A percentile compares a stretch with the other conserved stretches of the same genome.
Evolutionary conservation across 1,140 invertebrate species (phyloP).

Genomic region (Probaryconus sp.): DNA sequence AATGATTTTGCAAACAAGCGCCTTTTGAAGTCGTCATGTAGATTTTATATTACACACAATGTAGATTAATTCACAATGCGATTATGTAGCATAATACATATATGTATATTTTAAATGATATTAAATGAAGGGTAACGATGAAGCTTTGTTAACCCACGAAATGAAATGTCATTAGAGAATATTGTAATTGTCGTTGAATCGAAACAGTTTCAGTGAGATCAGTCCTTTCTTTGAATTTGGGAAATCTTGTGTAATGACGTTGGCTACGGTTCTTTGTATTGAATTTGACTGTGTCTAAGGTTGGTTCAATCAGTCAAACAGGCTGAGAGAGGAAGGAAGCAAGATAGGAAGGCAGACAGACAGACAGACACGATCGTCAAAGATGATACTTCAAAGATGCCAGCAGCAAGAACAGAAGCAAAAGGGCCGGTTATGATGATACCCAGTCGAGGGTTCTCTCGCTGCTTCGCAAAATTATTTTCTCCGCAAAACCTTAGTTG

Average conservation of each 20-base stretch:
- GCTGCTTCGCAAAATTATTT: constrained; percentile 47
- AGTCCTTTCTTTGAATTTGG: constrained; percentile 66
- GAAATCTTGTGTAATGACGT: constrained; percentile 54
- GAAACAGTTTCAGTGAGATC: constrained; percentile 26
- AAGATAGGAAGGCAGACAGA: constrained; percentile 32
- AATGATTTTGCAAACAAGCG: too few relatives aligned
- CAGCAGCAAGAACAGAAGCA: constrained; percentile 55
- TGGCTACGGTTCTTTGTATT: constrained; percentile 66
- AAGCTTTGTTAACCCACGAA: constrained; percentile 26
- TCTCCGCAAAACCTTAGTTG: constrained; percentile 44
- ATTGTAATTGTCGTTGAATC: constrained; percentile 50
- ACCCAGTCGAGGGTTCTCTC: too few relatives aligned
- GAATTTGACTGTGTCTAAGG: constrained; percentile 63
- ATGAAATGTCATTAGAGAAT: constrained; percentile 27
- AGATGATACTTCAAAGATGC: constrained; percentile 67
- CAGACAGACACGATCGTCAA: constrained; percentile 63
- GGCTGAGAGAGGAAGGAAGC: constrained; percentile 51
- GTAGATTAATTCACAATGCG: too few relatives aligned
- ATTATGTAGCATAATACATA: too few relatives aligned
- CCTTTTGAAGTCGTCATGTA: too few relatives aligned
- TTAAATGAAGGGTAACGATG: too few relatives aligned
- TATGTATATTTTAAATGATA: too few relatives aligned
- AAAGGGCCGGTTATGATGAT: constrained; percentile 44
- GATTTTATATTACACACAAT: too few relatives aligned
- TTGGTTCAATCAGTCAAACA: constrained; percentile 55